phyloP scores from a whole-genome alignment of 2,797 vertebrate genomes.

The Sebastolobus alascanus region DNA sequence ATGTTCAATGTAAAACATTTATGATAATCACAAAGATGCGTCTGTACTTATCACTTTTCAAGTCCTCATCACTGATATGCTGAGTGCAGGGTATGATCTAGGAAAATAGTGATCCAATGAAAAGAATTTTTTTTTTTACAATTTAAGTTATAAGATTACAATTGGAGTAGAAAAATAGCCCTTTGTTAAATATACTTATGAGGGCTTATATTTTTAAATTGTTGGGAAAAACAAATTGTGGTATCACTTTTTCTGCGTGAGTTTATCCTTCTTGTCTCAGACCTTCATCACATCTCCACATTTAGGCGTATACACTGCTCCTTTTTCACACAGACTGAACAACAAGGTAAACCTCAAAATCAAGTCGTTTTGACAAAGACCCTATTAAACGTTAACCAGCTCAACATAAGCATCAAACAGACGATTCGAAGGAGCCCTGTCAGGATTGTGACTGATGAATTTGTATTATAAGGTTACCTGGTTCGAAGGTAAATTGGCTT shows the following conservation, averaged over 20 bases:
- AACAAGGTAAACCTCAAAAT: constrained; percentile 22
- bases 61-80: background rate
- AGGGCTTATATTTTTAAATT: background rate
- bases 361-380: constrained; percentile 46
- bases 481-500: background rate
- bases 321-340: constrained; percentile 1
- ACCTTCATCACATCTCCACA: background rate
- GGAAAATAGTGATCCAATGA: background rate
- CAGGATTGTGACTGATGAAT: constrained; percentile 20
- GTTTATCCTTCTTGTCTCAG: background rate
- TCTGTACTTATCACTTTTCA: no score
- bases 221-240: background rate
- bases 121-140: background rate
- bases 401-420: constrained; percentile 4
- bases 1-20: background rate
- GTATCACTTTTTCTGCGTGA: background rate
- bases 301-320: background rate
- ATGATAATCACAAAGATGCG: background rate
- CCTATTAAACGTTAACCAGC: constrained; percentile 48
- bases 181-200: background rate
- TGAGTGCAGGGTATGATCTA: background rate
- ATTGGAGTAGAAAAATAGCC: no score
- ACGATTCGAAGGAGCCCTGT: background rate
- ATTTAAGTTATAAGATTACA: no score
- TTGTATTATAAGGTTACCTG: background rate